phyloP scores from a whole-genome alignment of 2,113 vertebrate species.

The Epinephelus moara region DNA sequence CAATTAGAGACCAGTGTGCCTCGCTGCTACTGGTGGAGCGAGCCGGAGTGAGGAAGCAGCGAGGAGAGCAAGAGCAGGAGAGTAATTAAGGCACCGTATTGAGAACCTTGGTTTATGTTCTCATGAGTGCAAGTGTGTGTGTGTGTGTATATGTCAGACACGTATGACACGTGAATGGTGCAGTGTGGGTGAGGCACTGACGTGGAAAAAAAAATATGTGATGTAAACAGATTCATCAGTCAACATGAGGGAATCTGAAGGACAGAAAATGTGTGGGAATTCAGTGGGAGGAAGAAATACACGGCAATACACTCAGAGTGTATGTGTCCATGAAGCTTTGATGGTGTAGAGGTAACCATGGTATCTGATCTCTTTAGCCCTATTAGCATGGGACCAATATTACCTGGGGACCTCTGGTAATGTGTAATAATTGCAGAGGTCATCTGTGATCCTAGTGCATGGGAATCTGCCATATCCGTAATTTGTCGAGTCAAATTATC shows the following conservation, averaged over 20 bases:
- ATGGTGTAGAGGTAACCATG: not conserved
- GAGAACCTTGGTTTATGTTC: constrained; percentile 29
- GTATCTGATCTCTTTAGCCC: not conserved
- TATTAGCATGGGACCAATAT: no score
- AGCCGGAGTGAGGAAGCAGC: constrained; percentile 21
- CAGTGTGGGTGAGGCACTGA: not conserved
- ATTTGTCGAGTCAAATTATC: no score
- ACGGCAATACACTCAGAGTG: not conserved
- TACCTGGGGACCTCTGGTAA: no score
- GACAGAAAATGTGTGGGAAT: constrained; percentile 11
- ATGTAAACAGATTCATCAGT: not conserved
- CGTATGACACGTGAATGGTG: not conserved
- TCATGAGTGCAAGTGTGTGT: not conserved
- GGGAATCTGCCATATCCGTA: no score
- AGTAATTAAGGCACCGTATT: constrained; percentile 56
- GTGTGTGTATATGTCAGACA: constrained; percentile 5
- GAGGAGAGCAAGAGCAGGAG: constrained; percentile 27
- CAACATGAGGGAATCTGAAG: not conserved
- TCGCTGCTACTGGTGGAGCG: constrained; percentile 35
- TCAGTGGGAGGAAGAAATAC: constrained; percentile 20
- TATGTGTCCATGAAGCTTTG: constrained; percentile 2
- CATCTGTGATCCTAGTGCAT: no score
- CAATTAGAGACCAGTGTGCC: constrained; percentile 70
- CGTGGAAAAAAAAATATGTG: not conserved
- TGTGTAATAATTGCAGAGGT: no score